Percentiles rank a stretch among this genome's conserved stretches.
These are phyloP conservation scores for Limnephilus rhombicus DNA, from an alignment of 2,888 invertebrate species.

Conservation along the genomic window DNA sequence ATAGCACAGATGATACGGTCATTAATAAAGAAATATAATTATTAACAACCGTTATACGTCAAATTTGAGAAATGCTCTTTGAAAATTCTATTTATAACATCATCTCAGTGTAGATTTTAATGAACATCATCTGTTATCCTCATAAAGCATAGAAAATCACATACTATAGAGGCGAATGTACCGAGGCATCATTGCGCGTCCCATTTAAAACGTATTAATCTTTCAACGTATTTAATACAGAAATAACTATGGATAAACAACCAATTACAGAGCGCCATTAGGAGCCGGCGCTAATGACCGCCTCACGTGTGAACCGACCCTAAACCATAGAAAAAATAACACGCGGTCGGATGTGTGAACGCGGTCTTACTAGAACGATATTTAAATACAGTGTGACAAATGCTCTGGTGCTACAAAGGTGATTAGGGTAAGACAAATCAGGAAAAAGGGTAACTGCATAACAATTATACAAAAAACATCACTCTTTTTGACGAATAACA, in stretches of 20 bases:
- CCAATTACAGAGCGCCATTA: slow-evolving; percentile 57
- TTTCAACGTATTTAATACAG: slow-evolving; percentile 64
- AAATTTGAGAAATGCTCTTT: background rate
- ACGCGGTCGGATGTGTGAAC: slow-evolving; percentile 42
- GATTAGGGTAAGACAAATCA: slow-evolving; percentile 3
- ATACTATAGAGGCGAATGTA: background rate
- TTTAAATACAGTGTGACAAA: slow-evolving; percentile 47
- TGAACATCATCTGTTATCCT: background rate
- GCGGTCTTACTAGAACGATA: slow-evolving; percentile 35
- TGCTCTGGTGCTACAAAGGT: slow-evolving; percentile 6
- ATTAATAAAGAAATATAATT: background rate
- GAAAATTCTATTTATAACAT: background rate
- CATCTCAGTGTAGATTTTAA: background rate
- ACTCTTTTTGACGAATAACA: background rate
- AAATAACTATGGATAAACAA: slow-evolving; percentile 61
- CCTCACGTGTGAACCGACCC: slow-evolving; percentile 57
- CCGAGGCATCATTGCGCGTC: slow-evolving; percentile 40
- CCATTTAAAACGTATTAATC: slow-evolving; percentile 65
- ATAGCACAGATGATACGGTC: background rate
- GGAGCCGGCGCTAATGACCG: slow-evolving; percentile 59
- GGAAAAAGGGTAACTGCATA: background rate
- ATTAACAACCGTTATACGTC: background rate
- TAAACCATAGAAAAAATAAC: slow-evolving; percentile 14
- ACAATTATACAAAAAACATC: background rate
- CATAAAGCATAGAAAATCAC: slow-evolving; percentile 13